phyloP scores from a whole-genome alignment of 2,113 vertebrate species.

The Macrotis lagotis region DNA sequence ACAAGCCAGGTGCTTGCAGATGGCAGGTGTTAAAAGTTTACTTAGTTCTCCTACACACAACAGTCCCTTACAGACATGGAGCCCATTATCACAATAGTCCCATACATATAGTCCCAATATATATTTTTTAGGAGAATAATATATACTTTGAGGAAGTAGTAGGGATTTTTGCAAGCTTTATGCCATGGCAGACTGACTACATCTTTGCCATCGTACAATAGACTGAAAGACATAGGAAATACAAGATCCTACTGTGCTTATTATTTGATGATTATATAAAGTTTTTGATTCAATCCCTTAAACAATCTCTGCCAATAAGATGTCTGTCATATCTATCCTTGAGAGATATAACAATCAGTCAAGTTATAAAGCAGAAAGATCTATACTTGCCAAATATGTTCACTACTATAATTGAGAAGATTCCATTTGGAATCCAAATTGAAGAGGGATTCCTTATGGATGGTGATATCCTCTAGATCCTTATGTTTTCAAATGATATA shows the following conservation, averaged over 20 bases:
- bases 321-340: not conserved
- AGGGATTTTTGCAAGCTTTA: not conserved
- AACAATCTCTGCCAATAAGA: not conserved
- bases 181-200: not conserved
- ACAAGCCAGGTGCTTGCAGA: too few relatives aligned
- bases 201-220: not conserved
- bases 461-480: not conserved
- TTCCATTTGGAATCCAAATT: not conserved
- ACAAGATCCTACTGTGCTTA: not conserved
- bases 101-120: too few relatives aligned
- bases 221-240: not conserved
- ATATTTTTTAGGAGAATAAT: not conserved
- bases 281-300: not conserved
- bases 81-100: too few relatives aligned
- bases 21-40: too few relatives aligned
- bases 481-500: too few relatives aligned
- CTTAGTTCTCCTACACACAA: too few relatives aligned
- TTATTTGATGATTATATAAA: not conserved
- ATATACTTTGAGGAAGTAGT: not conserved
- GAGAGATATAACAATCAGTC: not conserved
- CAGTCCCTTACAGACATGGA: too few relatives aligned
- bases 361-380: not conserved
- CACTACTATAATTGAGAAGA: not conserved
- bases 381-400: not conserved
- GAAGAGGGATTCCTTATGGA: not conserved